Percentiles rank a stretch among this genome's conserved stretches.
These are phyloP conservation scores for Lordiphosa andalusiaca DNA, from an alignment of 2,888 invertebrate species.

Conservation along the genomic window DNA sequence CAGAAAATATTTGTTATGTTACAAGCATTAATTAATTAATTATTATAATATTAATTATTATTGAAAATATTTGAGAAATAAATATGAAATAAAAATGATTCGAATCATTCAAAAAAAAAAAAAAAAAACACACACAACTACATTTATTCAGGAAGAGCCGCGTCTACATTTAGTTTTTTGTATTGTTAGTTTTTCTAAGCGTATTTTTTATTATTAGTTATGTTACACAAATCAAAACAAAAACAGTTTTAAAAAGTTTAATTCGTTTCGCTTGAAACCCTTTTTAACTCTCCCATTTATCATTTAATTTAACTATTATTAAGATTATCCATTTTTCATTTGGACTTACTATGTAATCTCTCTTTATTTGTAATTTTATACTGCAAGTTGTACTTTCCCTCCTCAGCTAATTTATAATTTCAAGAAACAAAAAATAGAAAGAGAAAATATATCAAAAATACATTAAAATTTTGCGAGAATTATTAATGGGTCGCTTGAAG, in stretches of 20 bases:
- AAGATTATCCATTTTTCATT: slow-evolving; percentile 19
- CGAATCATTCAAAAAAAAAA: slow-evolving; percentile 63
- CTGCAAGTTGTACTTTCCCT: neutral
- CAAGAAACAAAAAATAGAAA: too few relatives aligned
- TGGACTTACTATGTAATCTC: slow-evolving; percentile 28
- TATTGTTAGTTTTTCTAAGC: slow-evolving; percentile 9
- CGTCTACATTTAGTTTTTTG: slow-evolving; percentile 11
- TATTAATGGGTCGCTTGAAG: too few relatives aligned
- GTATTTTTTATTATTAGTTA: slow-evolving; percentile 7
- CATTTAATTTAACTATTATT: slow-evolving; percentile 11
- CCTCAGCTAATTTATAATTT: too few relatives aligned
- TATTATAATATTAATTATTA: slow-evolving; percentile 76
- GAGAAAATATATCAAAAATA: too few relatives aligned
- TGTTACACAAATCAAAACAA: neutral
- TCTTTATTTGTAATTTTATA: slow-evolving; percentile 38
- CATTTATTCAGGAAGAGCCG: slow-evolving; percentile 10
- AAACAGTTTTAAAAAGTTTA: slow-evolving; percentile 1
- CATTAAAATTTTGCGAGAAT: too few relatives aligned
- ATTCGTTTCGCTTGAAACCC: slow-evolving; percentile 6
- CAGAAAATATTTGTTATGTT: slow-evolving; percentile 76
- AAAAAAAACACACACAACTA: slow-evolving; percentile 30
- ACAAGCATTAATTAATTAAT: slow-evolving; percentile 77
- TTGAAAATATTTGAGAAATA: slow-evolving; percentile 76
- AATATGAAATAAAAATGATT: slow-evolving; percentile 69
- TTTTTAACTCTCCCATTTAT: neutral